Conservation (phyloP, 2,797 vertebrate species). For the Chrysocyon brachyurus region DNA sequence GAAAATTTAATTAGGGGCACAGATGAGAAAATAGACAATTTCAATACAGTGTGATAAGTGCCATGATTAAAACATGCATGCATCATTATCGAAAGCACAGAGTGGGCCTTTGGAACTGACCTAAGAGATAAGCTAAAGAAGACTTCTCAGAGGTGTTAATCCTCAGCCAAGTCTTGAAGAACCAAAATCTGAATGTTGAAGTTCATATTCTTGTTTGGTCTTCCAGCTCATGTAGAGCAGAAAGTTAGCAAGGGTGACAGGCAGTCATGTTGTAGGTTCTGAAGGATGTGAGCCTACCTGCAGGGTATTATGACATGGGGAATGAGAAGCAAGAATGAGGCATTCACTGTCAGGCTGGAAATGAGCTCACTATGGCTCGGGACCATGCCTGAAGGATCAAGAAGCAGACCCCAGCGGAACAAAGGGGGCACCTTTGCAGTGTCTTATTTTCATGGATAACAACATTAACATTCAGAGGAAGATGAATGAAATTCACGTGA, state of each 20-base stretch:
- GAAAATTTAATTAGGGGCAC: neutral
- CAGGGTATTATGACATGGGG: neutral
- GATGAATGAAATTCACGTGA: neutral
- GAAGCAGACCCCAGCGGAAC: neutral
- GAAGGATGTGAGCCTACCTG: neutral
- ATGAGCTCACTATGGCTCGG: neutral
- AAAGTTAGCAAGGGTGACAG: neutral
- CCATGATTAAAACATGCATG: neutral
- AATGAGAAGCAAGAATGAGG: neutral
- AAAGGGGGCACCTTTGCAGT: neutral
- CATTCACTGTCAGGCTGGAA: neutral
- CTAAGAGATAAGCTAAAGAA: neutral
- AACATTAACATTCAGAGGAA: neutral
- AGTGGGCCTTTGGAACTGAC: neutral
- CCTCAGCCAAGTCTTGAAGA: neutral
- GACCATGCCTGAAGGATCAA: neutral
- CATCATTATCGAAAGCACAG: neutral
- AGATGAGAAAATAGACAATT: neutral
- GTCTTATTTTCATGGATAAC: neutral
- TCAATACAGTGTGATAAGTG: neutral
- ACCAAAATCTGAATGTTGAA: too few relatives aligned
- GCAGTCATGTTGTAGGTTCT: neutral
- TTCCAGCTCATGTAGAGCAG: neutral
- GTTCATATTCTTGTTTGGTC: neutral
- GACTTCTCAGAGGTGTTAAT: neutral